These are phyloP conservation scores for Sisyra nigra DNA, from an alignment of 2,888 invertebrate species.

Conservation along the genomic window DNA sequence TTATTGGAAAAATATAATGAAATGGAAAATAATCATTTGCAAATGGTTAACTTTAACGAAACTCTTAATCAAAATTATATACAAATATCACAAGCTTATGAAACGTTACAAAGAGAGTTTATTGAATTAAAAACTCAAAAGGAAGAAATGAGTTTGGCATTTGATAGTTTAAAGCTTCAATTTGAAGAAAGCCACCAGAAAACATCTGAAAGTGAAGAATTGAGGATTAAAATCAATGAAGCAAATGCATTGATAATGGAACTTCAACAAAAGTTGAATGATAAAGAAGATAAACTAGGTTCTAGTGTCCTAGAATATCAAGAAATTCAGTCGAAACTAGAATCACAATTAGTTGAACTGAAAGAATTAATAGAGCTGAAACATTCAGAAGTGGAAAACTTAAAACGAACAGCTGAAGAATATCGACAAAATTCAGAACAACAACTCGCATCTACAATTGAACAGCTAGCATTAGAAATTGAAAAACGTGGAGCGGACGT, in stretches of 20 bases:
- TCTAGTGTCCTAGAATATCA: too few relatives aligned
- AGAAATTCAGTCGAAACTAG: neutral
- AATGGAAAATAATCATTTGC: too few relatives aligned
- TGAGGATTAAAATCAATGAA: neutral
- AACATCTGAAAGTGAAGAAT: neutral
- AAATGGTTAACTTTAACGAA: too few relatives aligned
- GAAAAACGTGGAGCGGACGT: slow-evolving; percentile 52
- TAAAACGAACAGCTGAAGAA: slow-evolving; percentile 17
- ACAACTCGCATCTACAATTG: slow-evolving; percentile 13
- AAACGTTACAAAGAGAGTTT: neutral
- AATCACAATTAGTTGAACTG: neutral
- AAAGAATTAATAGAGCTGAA: neutral
- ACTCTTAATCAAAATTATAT: neutral
- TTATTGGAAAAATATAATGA: neutral
- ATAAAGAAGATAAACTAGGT: too few relatives aligned
- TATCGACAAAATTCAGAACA: slow-evolving; percentile 10
- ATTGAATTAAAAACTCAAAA: neutral
- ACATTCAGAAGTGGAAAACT: slow-evolving; percentile 20
- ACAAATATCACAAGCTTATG: neutral
- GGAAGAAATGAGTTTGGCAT: neutral
- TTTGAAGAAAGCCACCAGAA: neutral
- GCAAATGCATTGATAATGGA: neutral
- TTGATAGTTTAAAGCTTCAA: neutral
- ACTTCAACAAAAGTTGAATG: too few relatives aligned
- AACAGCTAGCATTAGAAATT: slow-evolving; percentile 33